Evolutionary conservation across 2,888 invertebrate genomes (phyloP).

Genomic region (Molorchus minor): DNA sequence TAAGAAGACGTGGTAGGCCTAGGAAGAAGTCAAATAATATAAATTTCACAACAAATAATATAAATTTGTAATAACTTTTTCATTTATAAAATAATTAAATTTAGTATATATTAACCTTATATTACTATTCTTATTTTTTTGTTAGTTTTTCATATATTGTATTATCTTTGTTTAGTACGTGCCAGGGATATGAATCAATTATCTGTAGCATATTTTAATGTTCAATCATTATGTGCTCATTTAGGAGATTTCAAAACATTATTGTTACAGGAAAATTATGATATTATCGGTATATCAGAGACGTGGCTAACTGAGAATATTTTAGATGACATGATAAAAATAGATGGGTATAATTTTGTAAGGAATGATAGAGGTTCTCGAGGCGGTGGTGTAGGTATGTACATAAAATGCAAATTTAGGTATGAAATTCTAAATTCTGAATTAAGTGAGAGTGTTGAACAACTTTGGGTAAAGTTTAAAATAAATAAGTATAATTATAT

Average conservation of each 20-base stretch:
- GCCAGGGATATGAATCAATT: no score
- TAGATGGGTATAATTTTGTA: slow-evolving; percentile 1
- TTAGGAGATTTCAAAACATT: neutral
- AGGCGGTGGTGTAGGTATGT: slow-evolving; percentile 1
- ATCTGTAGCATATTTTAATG: no score
- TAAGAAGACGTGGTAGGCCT: slow-evolving; percentile 1
- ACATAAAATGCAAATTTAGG: neutral
- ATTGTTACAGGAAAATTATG: neutral
- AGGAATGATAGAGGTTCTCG: neutral
- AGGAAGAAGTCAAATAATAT: no score
- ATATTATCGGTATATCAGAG: neutral
- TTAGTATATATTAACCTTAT: no score
- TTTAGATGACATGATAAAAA: neutral
- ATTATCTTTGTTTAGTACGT: no score
- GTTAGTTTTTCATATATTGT: no score
- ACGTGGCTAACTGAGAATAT: neutral
- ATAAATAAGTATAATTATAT: neutral
- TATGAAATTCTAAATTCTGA: neutral
- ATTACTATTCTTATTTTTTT: no score
- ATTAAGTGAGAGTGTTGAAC: neutral
- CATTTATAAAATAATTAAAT: no score
- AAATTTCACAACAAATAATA: no score
- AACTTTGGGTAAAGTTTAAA: slow-evolving; percentile 8
- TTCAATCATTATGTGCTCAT: neutral
- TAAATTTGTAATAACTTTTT: no score